Evolutionary conservation across 2,888 invertebrate species (phyloP).

Genomic region (Abrostola tripartita): DNA sequence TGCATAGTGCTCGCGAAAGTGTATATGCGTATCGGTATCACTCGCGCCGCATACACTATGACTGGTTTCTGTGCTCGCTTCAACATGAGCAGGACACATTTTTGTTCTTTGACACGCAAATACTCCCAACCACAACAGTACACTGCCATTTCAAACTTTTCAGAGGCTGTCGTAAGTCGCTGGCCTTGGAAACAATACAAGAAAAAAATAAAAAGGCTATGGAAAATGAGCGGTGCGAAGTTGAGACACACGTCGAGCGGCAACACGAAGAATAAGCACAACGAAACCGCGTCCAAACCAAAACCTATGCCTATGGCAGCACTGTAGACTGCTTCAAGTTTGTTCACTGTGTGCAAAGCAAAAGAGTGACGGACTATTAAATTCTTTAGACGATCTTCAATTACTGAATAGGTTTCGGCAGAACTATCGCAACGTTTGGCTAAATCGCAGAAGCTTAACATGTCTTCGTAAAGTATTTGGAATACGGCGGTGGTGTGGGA

Average conservation of each 20-base stretch:
- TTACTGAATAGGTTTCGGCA: conserved; percentile 23
- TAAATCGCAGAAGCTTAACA: conserved; percentile 43
- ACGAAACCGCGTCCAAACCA: conserved; percentile 54
- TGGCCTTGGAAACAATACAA: conserved; percentile 67
- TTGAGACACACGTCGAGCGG: conserved; percentile 59
- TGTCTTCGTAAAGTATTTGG: conserved; percentile 58
- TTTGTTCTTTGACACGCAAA: conserved; percentile 55
- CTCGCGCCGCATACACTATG: conserved; percentile 54
- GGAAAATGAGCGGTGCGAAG: conserved; percentile 57
- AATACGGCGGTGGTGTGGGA: conserved; percentile 62
- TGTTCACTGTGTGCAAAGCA: conserved; percentile 55
- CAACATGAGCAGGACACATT: conserved; percentile 61
- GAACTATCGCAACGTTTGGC: conserved; percentile 29
- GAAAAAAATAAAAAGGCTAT: conserved; percentile 61
- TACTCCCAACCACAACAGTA: conserved; percentile 68
- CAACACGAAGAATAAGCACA: conserved; percentile 63
- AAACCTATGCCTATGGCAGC: conserved; percentile 57
- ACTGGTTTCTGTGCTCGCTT: conserved; percentile 64
- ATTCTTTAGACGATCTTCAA: conserved; percentile 51
- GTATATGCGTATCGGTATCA: conserved; percentile 63
- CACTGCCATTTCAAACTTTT: conserved; percentile 62
- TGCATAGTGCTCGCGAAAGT: conserved; percentile 65
- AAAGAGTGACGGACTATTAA: conserved; percentile 54
- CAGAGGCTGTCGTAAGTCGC: conserved; percentile 63
- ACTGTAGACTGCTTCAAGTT: conserved; percentile 58